Evolutionary conservation across 2,888 invertebrate species (phyloP).

Genomic region (Yponomeuta sedellus): DNA sequence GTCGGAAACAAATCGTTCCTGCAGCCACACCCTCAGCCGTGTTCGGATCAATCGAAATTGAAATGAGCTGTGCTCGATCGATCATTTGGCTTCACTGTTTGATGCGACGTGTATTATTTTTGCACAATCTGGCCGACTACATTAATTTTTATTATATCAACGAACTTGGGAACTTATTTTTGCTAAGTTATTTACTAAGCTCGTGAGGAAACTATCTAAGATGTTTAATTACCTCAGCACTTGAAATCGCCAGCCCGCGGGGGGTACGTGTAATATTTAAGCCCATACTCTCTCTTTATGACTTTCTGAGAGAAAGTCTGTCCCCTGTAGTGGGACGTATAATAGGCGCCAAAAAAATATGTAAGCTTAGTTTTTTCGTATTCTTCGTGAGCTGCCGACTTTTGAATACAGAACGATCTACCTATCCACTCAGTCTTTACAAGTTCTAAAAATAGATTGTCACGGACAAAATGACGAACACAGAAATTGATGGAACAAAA

Average conservation of each 20-base stretch:
- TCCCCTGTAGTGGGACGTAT: no score
- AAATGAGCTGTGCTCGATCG: slow-evolving; percentile 69
- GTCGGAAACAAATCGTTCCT: slow-evolving; percentile 67
- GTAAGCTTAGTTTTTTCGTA: not conserved
- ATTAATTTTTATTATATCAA: slow-evolving; percentile 46
- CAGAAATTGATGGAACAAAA: no score
- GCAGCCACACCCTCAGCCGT: slow-evolving; percentile 65
- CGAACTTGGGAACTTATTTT: not conserved
- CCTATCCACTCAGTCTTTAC: not conserved
- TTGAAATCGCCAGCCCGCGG: no score
- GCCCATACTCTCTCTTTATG: no score
- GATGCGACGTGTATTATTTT: slow-evolving; percentile 68
- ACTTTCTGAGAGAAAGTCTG: no score
- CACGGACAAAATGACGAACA: no score
- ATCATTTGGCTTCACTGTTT: slow-evolving; percentile 68
- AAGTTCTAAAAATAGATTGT: not conserved
- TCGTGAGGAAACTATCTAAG: no score
- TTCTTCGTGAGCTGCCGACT: not conserved
- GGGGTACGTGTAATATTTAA: no score
- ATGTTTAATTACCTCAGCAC: no score
- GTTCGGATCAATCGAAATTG: slow-evolving; percentile 71
- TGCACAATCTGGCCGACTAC: slow-evolving; percentile 44
- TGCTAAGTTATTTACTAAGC: not conserved
- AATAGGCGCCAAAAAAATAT: no score
- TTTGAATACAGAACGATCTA: not conserved